Evolutionary conservation across 1,140 invertebrate species (phyloP), one percentile per base, ranked within the genome.

Genomic region (Cephus cinctus): DNA sequence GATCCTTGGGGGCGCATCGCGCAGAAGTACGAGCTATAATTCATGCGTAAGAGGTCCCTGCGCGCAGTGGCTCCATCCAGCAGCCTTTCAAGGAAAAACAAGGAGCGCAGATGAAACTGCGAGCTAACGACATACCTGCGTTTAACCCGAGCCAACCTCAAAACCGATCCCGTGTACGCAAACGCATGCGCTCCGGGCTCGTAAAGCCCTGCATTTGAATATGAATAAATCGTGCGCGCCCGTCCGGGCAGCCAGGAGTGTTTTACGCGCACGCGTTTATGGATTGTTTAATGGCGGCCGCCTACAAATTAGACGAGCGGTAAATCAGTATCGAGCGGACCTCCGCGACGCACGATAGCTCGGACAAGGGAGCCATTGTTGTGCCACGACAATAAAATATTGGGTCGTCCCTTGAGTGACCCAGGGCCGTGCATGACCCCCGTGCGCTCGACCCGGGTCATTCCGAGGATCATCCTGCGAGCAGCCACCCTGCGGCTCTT

Each of bases 301-400:
- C 73, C 70, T 76, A 75, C 73, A 76, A 76, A 76, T 75, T 75
- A 76, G 70, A 72, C 60, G 62, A 73, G 69, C 66, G 64, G 70
- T 76, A 76, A 76, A 76, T 76, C 73, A 75, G 70, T 68, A 75
- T 76, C 70, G 70, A 74, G 62, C 62, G 59, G 69, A 75, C 68
- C 69, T 69, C 64, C 59, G 48, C 52, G 56, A 56, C 47, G 47
- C 56, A 39, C 31, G 44, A 41, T 19, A 41, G 38, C 38, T 18
- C 40, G 27, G 16, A 34, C 20, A 42, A 44, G 40, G 43, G 31
- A 44, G 50, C 19, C 46, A 49, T 60, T 50, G 50, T 56, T 51
- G 47, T 14, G 23, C 18, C 32, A 30, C 6, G 48, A 20, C 32
- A 61, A 61, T 61, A 61, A 61, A 61, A 61, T 61, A 61, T 57